Conservation (phyloP, 1,140 invertebrate genomes). For the Brevipalpus yothersi region DNA sequence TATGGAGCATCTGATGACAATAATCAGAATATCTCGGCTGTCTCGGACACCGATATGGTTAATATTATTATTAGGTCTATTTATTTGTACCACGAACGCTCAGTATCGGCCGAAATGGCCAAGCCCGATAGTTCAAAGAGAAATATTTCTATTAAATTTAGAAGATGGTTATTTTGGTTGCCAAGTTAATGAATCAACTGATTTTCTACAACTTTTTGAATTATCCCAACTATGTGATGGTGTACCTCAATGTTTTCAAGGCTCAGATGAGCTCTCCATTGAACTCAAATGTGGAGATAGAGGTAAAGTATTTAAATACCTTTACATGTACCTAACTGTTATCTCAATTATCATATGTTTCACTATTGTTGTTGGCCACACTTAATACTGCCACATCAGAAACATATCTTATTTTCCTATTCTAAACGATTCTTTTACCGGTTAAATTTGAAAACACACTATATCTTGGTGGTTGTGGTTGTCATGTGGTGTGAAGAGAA, state of each 20-base stretch:
- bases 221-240: conserved; percentile 80
- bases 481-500: no score
- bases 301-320: conserved; percentile 20
- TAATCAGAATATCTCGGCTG: neutral
- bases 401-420: neutral
- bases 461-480: no score
- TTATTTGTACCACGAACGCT: neutral
- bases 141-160: conserved; percentile 85
- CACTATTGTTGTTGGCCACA: neutral
- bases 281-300: conserved; percentile 79
- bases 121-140: conserved; percentile 23
- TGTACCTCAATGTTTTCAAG: conserved; percentile 59
- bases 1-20: neutral
- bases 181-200: conserved; percentile 82
- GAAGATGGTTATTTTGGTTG: conserved; percentile 91
- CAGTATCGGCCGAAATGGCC: conserved; percentile 14
- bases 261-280: conserved; percentile 60
- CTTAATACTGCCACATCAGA: neutral
- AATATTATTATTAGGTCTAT: neutral
- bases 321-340: neutral
- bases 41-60: neutral
- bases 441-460: no score
- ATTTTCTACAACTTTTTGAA: conserved; percentile 78
- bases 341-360: neutral
- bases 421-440: no score